These are phyloP conservation scores for Slavum lentiscoides DNA, from an alignment of 2,888 invertebrate species.

Conservation along the genomic window DNA sequence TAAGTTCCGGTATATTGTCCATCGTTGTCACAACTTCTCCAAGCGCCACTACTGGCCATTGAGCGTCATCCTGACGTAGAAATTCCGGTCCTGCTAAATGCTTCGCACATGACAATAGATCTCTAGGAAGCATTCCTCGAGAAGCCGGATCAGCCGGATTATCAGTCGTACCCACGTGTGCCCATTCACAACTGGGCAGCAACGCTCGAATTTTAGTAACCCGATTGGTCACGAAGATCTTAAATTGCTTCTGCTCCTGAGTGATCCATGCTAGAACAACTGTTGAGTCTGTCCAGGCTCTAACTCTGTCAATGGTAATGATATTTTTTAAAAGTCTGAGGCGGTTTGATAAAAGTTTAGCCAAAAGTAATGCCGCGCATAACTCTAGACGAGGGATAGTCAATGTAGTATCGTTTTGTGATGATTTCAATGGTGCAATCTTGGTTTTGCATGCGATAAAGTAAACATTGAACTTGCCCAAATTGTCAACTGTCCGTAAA, in stretches of 20 bases:
- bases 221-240: slow-evolving; percentile 52
- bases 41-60: not conserved
- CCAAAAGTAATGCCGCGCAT: slow-evolving; percentile 8
- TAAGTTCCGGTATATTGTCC: not conserved
- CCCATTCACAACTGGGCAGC: slow-evolving; percentile 1
- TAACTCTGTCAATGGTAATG: not conserved
- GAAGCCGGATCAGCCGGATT: slow-evolving; percentile 22
- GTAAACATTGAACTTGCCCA: not conserved
- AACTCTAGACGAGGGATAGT: not conserved
- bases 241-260: slow-evolving; percentile 49
- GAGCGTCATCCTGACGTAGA: not conserved
- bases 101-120: not conserved
- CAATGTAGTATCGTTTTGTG: not conserved
- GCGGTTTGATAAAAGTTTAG: not conserved
- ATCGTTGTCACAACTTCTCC: not conserved
- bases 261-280: slow-evolving; percentile 52
- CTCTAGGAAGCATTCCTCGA: not conserved
- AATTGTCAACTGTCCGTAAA: not conserved
- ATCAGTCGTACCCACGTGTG: not conserved
- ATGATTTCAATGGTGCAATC: not conserved
- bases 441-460: slow-evolving; percentile 7
- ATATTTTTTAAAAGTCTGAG: not conserved
- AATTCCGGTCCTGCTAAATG: slow-evolving; percentile 8
- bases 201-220: slow-evolving; percentile 20
- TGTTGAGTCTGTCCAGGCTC: slow-evolving; percentile 3